Evolutionary conservation across 2,888 invertebrate species (phyloP).

Genomic region (Iphiclides podalirius): DNA sequence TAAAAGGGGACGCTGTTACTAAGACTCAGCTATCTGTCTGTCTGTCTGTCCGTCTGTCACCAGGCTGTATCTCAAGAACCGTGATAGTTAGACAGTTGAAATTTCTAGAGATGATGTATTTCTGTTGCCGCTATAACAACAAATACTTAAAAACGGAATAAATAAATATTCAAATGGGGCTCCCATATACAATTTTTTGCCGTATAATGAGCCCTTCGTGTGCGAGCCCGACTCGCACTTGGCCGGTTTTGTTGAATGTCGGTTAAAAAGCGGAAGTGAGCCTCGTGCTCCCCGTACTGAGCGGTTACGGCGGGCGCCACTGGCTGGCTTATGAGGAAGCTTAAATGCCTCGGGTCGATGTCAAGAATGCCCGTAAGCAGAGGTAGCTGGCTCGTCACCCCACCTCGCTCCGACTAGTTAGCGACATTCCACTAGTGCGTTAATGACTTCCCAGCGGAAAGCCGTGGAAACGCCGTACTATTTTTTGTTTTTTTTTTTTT

Average conservation of each 20-base stretch:
- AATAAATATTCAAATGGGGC: too few species aligned
- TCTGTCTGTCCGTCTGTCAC: too few species aligned
- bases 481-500: conserved; percentile 18
- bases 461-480: conserved; percentile 12
- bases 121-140: too few species aligned
- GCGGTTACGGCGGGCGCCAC: conserved; percentile 36
- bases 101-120: too few species aligned
- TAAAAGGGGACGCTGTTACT: too few species aligned
- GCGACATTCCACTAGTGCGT: conserved; percentile 31
- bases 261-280: conserved; percentile 37
- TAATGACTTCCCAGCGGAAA: conserved; percentile 28
- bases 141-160: too few species aligned
- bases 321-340: conserved; percentile 49
- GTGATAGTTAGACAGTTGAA: too few species aligned
- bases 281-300: conserved; percentile 34
- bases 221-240: too few species aligned
- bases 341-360: conserved; percentile 38
- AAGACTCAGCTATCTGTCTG: too few species aligned
- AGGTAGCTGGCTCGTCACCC: conserved; percentile 34
- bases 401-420: conserved; percentile 32
- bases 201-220: too few species aligned
- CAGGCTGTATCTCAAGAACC: too few species aligned
- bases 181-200: too few species aligned
- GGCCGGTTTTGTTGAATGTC: conserved; percentile 26
- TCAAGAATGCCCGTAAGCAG: conserved; percentile 38